Conservation (phyloP, 2,888 invertebrate genomes). For the Tenthredo amoena region DNA sequence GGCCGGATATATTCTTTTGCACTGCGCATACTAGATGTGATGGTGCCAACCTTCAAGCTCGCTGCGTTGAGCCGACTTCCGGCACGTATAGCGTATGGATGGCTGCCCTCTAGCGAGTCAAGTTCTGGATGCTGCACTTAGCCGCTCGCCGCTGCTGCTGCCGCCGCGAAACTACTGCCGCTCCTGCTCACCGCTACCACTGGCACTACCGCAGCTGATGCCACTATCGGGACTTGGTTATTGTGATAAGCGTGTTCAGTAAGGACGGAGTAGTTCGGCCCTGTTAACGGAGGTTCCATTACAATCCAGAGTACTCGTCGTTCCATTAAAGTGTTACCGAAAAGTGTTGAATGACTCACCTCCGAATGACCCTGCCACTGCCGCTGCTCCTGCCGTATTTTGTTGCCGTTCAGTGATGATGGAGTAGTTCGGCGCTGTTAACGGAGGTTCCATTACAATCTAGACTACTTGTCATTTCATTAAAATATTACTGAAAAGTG, state of each 20-base stretch:
- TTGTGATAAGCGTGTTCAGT: neutral
- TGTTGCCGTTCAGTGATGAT: neutral
- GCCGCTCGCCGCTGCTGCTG: too few relatives aligned
- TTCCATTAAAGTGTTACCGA: neutral
- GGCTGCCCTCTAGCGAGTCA: too few relatives aligned
- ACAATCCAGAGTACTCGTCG: neutral
- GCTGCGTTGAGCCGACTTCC: neutral
- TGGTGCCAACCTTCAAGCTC: neutral
- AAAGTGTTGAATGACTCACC: neutral
- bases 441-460: neutral
- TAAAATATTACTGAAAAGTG: neutral
- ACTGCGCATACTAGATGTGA: too few relatives aligned
- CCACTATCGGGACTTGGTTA: neutral
- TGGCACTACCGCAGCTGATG: too few relatives aligned
- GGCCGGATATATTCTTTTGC: too few relatives aligned
- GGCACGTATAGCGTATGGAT: neutral
- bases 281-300: neutral
- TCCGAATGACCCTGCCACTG: neutral
- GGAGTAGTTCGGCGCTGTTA: neutral
- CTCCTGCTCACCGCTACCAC: too few relatives aligned
- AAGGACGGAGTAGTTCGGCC: neutral
- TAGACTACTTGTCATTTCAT: neutral
- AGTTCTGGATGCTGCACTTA: too few relatives aligned
- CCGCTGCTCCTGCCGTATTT: too few relatives aligned
- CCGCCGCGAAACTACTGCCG: too few relatives aligned